Evolutionary conservation across 2,113 vertebrate species (phyloP), one percentile per base, ranked within the genome.

Genomic region (Bubo bubo): DNA sequence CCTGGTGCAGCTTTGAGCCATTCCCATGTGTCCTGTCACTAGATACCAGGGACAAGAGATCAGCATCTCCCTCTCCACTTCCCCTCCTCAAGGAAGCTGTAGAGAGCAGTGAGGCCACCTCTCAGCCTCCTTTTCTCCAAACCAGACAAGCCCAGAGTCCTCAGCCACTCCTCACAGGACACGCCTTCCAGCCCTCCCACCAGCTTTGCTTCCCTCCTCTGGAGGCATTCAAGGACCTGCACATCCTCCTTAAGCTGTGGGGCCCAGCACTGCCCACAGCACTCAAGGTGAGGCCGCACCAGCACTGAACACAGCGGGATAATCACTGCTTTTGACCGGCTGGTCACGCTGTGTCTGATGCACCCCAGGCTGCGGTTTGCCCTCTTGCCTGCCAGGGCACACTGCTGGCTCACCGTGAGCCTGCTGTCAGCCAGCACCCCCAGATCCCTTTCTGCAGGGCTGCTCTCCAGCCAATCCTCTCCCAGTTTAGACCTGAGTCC

Each of bases 11-110:
- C 14, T 80, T 13, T 47, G 45, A 71, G 24, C 17, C 35, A 35
- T 12, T 41, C 27, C 10, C 7, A 2, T 2, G 1, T 1, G 2
- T 22, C 19, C 30, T 24, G 4, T 27, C 45, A 22, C n/a, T 50
- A 28, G 80, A 5, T 41, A 12, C 52, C 28, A 77, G n/a, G 24
- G 35, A 58, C 20, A 34, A 50, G 22, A 41, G 24, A 13, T 14
- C 30, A 50, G 30, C 5, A 37, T 16, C 16, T 55, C 45, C 45
- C 45, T 47, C 45, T 47, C 45, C 45, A 6, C 19, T 18, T 47
- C 18, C 45, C 19, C 45, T 47, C 20, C 21, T n/a, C 66, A 24
- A 24, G 43, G 26, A 68, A n/a, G 30, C 43, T 68, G 41, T n/a
- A 23, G 22, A 24, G 41, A 47, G 21, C 43, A 24, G 17, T 19